A percentile compares a stretch with the other conserved stretches of the same genome.
Evolutionary conservation across 2,113 vertebrate species (phyloP).

Genomic region (Symphodus melops): DNA sequence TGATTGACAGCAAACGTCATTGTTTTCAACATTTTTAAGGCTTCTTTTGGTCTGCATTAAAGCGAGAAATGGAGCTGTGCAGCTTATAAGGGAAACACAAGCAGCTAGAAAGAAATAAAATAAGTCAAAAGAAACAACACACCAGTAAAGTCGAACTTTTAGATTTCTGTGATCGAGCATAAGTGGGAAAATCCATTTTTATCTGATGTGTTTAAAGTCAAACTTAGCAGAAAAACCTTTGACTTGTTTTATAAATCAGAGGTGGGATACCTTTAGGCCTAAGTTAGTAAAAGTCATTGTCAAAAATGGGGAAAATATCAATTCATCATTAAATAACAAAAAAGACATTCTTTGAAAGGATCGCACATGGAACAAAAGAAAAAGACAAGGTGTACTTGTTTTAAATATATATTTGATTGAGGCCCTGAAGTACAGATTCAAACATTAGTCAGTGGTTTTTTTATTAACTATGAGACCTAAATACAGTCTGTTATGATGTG

Average conservation of each 20-base stretch:
- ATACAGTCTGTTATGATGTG: constrained; percentile 45
- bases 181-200: neutral
- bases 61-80: constrained; percentile 9
- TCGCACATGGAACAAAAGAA: no score
- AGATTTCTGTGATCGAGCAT: no score
- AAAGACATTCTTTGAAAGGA: neutral
- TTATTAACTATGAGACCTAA: constrained; percentile 62
- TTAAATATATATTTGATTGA: constrained; percentile 15
- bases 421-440: constrained; percentile 37
- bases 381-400: neutral
- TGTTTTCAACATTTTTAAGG: neutral
- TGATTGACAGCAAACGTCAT: neutral
- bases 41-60: constrained; percentile 30
- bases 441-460: constrained; percentile 66
- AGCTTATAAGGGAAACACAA: neutral
- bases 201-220: neutral
- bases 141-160: no score
- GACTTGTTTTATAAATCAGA: neutral
- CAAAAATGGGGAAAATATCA: neutral
- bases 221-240: no score
- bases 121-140: no score
- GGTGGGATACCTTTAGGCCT: constrained; percentile 8
- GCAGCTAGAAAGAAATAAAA: neutral
- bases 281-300: constrained; percentile 6
- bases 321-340: no score